Evolutionary conservation across 2,113 vertebrate species (phyloP).

Genomic region (Trachemys scripta): DNA sequence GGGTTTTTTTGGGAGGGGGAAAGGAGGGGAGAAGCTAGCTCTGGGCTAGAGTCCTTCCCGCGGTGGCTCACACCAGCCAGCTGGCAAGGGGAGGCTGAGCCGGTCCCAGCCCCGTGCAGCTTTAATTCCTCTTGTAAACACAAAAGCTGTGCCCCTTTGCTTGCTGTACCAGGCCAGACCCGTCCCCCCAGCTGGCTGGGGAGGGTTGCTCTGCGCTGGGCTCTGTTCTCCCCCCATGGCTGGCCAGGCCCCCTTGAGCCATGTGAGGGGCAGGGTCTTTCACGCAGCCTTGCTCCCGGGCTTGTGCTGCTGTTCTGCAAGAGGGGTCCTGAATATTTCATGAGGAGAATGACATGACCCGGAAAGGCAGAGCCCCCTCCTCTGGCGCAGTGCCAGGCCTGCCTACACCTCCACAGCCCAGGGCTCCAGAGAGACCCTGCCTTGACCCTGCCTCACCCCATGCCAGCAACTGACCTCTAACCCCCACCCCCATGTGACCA

Average conservation of each 20-base stretch:
- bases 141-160: too few relatives aligned
- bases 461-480: neutral
- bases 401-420: neutral
- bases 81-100: too few relatives aligned
- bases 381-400: neutral
- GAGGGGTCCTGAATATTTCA: conserved; percentile 81
- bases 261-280: neutral
- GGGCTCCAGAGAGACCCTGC: neutral
- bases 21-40: neutral
- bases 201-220: too few relatives aligned
- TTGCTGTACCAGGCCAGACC: too few relatives aligned
- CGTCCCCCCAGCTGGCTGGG: rapidly evolving
- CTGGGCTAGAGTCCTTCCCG: neutral
- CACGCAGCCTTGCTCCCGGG: conserved; percentile 29
- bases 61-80: too few relatives aligned
- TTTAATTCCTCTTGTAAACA: too few relatives aligned
- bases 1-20: too few relatives aligned
- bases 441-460: neutral
- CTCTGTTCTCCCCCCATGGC: too few relatives aligned
- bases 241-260: too few relatives aligned
- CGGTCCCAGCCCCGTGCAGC: too few relatives aligned
- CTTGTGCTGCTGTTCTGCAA: conserved; percentile 62
- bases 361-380: conserved; percentile 64
- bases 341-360: conserved; percentile 77
- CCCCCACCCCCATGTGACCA: neutral